These are phyloP conservation scores for Gila robusta DNA, from an alignment of 2,797 vertebrate species.

Conservation along the genomic window DNA sequence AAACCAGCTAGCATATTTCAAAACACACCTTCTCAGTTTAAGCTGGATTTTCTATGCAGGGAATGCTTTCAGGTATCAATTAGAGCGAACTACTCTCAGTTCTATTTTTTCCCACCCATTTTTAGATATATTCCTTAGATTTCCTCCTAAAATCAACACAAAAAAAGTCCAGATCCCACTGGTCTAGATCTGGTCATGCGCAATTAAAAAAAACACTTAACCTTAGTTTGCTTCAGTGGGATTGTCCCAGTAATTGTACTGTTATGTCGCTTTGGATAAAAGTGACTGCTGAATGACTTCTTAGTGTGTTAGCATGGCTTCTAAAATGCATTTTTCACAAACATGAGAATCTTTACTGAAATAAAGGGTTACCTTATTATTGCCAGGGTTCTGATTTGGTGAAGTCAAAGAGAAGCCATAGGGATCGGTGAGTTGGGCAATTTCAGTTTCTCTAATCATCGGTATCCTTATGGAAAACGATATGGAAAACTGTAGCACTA, in stretches of 20 bases:
- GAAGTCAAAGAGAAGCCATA: not conserved
- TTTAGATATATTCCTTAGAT: not conserved
- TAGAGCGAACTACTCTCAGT: not conserved
- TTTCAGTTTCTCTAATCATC: conserved; percentile 24
- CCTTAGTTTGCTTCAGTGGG: conserved; percentile 4
- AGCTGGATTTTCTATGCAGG: not conserved
- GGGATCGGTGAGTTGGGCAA: not conserved
- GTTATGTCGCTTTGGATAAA: not conserved
- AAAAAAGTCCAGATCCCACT: conserved; percentile 15
- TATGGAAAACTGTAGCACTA: conserved; percentile 41
- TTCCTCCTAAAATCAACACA: conserved; percentile 9
- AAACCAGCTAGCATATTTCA: not conserved
- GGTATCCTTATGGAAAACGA: not conserved
- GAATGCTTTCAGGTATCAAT: not conserved
- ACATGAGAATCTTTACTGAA: not conserved
- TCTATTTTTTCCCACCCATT: too few relatives aligned
- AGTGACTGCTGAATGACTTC: not conserved
- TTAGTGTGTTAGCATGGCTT: not conserved
- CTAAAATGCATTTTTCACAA: not conserved
- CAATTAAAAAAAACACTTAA: not conserved
- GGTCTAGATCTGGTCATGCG: not conserved
- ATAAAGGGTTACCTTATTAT: not conserved
- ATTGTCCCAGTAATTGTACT: conserved; percentile 1
- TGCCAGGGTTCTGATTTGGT: not conserved
- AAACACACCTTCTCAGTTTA: not conserved